Percentiles rank a stretch among this genome's conserved stretches.
phyloP scores from a whole-genome alignment of 2,888 invertebrate species.

The Tipula vernalis region DNA sequence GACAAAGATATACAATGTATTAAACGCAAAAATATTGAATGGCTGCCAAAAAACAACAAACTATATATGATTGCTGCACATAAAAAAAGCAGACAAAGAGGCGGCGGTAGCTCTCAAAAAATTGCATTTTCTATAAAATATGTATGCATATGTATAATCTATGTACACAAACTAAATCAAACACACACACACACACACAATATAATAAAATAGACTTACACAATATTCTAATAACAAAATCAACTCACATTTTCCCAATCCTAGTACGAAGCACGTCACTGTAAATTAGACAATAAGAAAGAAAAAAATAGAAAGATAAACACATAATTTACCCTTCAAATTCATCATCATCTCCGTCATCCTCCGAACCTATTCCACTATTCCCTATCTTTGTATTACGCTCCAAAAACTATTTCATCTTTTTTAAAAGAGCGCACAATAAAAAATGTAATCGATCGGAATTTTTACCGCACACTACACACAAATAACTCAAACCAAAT shows the following conservation, averaged over 20 bases:
- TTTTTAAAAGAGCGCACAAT: not conserved
- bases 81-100: not conserved
- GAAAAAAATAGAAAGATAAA: not conserved
- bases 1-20: not conserved
- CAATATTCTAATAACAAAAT: not conserved
- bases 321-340: not conserved
- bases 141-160: not conserved
- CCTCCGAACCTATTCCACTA: not conserved
- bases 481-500: not conserved
- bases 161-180: not conserved
- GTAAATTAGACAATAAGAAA: not conserved
- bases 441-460: not conserved
- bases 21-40: not conserved
- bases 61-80: not conserved
- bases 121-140: not conserved
- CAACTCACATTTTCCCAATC: constrained; percentile 4
- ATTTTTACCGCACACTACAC: not conserved
- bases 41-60: not conserved
- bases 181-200: not conserved
- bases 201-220: not conserved
- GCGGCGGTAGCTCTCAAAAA: not conserved
- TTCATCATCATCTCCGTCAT: not conserved
- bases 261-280: not conserved
- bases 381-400: not conserved
- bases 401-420: not conserved